These are phyloP conservation scores for Sebastes minor DNA, from an alignment of 2,797 vertebrate species.

Conservation along the genomic window DNA sequence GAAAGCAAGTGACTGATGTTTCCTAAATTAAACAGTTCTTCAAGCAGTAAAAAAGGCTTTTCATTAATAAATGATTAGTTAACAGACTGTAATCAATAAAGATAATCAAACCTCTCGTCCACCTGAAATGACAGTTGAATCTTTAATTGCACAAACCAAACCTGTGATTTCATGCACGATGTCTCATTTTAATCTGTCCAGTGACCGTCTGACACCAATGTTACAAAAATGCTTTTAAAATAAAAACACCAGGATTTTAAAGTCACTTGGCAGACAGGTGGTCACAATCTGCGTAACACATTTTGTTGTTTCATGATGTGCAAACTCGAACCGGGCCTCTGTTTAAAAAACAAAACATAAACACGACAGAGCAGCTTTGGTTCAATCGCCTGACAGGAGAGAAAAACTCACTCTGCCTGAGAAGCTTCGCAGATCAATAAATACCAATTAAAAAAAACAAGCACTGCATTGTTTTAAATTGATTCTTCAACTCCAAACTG, in stretches of 20 bases:
- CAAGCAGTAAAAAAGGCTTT: neutral
- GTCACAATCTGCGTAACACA: neutral
- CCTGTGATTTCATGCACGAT: slow-evolving; percentile 4
- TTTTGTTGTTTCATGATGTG: slow-evolving; percentile 31
- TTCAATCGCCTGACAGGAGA: slow-evolving; percentile 17
- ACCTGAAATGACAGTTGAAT: slow-evolving; percentile 10
- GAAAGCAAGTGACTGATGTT: neutral
- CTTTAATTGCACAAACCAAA: slow-evolving; percentile 39
- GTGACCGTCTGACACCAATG: neutral
- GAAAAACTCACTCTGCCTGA: slow-evolving; percentile 7
- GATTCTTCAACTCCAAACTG: neutral
- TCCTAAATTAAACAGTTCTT: neutral
- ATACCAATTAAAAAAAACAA: slow-evolving; percentile 13
- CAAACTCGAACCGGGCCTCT: slow-evolving; percentile 16
- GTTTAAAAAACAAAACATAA: neutral
- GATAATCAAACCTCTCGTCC: neutral
- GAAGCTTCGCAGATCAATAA: slow-evolving; percentile 41
- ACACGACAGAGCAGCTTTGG: slow-evolving; percentile 46
- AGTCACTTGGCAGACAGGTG: neutral
- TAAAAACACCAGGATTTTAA: neutral
- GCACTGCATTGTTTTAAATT: neutral
- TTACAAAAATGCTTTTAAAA: neutral
- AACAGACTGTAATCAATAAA: slow-evolving; percentile 5
- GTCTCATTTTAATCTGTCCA: neutral
- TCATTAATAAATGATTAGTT: neutral